Evolutionary conservation across 2,797 vertebrate genomes (phyloP).

Genomic region (Microhierax caerulescens): DNA sequence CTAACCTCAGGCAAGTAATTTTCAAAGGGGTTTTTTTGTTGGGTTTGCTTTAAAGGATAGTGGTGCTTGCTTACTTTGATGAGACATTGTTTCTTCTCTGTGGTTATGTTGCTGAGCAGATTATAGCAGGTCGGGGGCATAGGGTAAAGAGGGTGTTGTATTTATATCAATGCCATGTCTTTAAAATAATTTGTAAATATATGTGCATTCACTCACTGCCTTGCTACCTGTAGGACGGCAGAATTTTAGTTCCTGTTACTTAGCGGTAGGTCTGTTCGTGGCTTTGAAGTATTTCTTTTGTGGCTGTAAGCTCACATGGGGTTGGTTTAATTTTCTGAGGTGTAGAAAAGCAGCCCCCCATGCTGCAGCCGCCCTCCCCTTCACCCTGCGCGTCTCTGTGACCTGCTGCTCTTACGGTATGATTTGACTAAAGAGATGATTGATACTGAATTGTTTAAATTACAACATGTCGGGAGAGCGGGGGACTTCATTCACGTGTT

Average conservation of each 20-base stretch:
- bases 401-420: not conserved
- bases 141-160: not conserved
- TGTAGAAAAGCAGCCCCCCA: not conserved
- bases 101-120: not conserved
- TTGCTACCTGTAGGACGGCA: not conserved
- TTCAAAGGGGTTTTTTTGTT: not conserved
- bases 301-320: not conserved
- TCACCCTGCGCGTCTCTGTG: not conserved
- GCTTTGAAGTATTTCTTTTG: not conserved
- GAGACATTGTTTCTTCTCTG: not conserved
- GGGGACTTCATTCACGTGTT: not conserved
- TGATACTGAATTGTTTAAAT: not conserved
- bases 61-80: not conserved
- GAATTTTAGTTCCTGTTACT: not conserved
- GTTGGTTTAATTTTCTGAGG: not conserved
- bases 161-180: not conserved
- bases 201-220: not conserved
- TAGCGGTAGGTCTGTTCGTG: not conserved
- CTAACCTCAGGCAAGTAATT: not conserved
- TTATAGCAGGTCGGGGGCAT: not conserved
- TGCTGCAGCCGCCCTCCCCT: not conserved
- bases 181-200: not conserved
- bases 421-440: not conserved
- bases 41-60: not conserved
- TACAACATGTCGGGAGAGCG: not conserved